Evolutionary conservation across 1,140 invertebrate genomes (phyloP), one percentile per base, ranked within the genome.

Genomic region (Drosophila prosaltans): DNA sequence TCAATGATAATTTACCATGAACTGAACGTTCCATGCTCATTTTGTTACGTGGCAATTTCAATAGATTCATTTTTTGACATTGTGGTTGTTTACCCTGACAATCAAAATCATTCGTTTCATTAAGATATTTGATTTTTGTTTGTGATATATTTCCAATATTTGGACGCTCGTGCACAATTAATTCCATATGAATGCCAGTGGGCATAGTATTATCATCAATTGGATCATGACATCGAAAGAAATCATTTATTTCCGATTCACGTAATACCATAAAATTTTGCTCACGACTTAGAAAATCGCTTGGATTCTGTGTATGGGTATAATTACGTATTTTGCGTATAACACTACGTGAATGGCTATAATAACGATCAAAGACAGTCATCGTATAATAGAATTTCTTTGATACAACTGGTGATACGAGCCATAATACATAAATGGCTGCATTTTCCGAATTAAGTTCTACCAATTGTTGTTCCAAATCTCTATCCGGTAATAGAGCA

Each of bases 381-480:
- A 83, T 8, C 0, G 79, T 72, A 28, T 79, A 83, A 36, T 59
- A 51, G 1, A 81, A 6, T 1, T 64, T 65, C 1, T 64, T 63
- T 0, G 69, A 41, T 1, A 69, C 61, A 3, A 8, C 7, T 0
- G 80, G 72, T 0, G 75, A 43, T 0, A 72, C 75, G 11, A 83
- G 41, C 80, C 80, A 83, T 10, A 81, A 16, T 1, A 83, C 75
- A 68, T 70, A 81, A 54, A 83, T 63, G 9, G 36, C 54, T 0
- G 60, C 54, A 0, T 64, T 54, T 1, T 9, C 30, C 5, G n/a
- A 21, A 41, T 57, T 61, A 1, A 69, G 10, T 0, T n/a, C 24
- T 3, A 58, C 60, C 11, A 72, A 55, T 2, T 83, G 54, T 0
- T 36, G 11, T 8, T 74, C 78, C 48, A 64, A 11, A 1, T 63